Evolutionary conservation across 2,113 vertebrate genomes (phyloP).

Genomic region (Toxotes chatareus): DNA sequence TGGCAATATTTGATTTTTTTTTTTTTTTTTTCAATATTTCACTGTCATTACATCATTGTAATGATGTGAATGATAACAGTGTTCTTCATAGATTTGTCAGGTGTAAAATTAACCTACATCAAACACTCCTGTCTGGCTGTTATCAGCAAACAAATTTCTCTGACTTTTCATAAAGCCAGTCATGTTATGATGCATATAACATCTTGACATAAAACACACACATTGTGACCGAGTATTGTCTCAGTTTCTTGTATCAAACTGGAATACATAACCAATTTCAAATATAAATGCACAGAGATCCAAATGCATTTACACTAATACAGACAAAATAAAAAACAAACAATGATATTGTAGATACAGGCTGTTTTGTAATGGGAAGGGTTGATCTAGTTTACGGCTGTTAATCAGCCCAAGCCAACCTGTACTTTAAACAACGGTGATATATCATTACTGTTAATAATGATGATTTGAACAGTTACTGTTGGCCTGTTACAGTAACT

Average conservation of each 20-base stretch:
- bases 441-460: neutral
- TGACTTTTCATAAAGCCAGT: neutral
- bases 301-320: neutral
- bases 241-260: neutral
- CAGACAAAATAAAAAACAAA: neutral
- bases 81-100: neutral
- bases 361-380: neutral
- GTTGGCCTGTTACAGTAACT: neutral
- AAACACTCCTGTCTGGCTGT: neutral
- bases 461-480: neutral
- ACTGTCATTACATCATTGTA: neutral
- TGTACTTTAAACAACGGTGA: conserved; percentile 34
- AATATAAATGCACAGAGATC: neutral
- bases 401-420: neutral
- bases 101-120: neutral
- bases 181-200: neutral
- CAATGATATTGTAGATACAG: neutral
- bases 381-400: neutral
- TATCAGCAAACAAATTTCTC: neutral
- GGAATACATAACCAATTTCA: neutral
- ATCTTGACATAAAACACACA: neutral
- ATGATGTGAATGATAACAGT: neutral
- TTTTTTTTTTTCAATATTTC: neutral
- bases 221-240: neutral
- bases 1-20: neutral